Percentiles rank a stretch among this genome's conserved stretches.
Conservation (phyloP, 2,113 vertebrate species). For the Pseudois nayaur region DNA sequence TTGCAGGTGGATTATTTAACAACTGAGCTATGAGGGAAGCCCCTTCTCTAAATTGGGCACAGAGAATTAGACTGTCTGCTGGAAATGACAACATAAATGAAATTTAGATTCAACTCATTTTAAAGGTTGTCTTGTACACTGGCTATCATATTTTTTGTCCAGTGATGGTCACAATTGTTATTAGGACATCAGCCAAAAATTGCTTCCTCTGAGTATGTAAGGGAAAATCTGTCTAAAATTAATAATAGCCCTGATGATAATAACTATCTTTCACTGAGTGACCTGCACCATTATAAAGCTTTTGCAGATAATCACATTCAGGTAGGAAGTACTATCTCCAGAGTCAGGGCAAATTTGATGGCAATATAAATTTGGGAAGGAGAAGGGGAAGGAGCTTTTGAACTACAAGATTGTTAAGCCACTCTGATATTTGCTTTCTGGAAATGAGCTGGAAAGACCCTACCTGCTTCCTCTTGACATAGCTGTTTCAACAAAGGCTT, state of each 20-base stretch:
- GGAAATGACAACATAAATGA: background rate
- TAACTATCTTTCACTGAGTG: background rate
- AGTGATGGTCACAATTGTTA: background rate
- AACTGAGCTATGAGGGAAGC: background rate
- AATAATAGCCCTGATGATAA: background rate
- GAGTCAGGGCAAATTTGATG: background rate
- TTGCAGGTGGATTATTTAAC: background rate
- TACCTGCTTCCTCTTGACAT: background rate
- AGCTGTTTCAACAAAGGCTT: background rate
- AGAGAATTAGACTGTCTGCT: background rate
- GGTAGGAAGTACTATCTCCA: background rate
- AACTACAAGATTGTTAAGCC: background rate
- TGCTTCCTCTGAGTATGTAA: background rate
- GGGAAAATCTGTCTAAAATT: background rate
- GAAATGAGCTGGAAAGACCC: background rate
- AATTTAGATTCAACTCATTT: background rate
- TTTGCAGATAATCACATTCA: background rate
- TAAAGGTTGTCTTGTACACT: background rate
- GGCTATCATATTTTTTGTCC: background rate
- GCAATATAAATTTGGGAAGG: background rate
- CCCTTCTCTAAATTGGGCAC: background rate
- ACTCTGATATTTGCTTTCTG: background rate
- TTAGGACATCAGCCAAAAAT: background rate
- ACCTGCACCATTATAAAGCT: background rate
- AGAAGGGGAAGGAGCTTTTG: background rate